Percentiles rank a stretch among this genome's conserved stretches.
Evolutionary conservation across 2,113 vertebrate genomes (phyloP).

Genomic region (Meles meles): DNA sequence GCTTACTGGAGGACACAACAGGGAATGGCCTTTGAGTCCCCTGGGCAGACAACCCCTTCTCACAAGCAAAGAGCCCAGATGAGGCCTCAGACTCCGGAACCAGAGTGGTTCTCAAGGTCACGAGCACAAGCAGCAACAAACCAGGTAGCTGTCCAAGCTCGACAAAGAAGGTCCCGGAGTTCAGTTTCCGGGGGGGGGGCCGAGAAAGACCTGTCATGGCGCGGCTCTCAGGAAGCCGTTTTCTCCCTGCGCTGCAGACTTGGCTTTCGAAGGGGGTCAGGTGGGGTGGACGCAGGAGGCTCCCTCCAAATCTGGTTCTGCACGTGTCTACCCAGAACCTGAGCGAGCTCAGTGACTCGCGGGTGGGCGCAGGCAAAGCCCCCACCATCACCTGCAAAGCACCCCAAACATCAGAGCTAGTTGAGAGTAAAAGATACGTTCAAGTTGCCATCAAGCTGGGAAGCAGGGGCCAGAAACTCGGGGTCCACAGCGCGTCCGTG

Average conservation of each 20-base stretch:
- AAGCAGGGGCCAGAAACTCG: background rate
- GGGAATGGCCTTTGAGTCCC: background rate
- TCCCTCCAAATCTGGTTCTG: background rate
- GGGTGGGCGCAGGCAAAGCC: background rate
- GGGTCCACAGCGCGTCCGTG: background rate
- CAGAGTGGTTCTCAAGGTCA: background rate
- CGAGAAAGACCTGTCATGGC: background rate
- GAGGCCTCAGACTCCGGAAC: background rate
- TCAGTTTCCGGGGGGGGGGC: background rate
- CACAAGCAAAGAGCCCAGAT: background rate
- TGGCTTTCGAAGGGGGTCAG: background rate
- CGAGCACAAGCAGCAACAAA: background rate
- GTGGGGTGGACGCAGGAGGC: background rate
- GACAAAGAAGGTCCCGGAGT: background rate
- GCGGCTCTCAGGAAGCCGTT: background rate
- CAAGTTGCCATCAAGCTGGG: background rate
- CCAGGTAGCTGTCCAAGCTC: background rate
- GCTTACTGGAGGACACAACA: accelerated
- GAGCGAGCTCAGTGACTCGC: background rate
- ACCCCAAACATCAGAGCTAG: background rate
- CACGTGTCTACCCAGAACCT: constrained; percentile 18
- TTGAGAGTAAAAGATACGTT: background rate
- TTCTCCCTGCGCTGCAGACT: background rate
- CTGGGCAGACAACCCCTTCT: background rate
- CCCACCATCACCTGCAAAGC: background rate